Evolutionary conservation across 2,888 invertebrate genomes (phyloP), one percentile per base, ranked within the genome.

Genomic region (Phyllotreta striolata): DNA sequence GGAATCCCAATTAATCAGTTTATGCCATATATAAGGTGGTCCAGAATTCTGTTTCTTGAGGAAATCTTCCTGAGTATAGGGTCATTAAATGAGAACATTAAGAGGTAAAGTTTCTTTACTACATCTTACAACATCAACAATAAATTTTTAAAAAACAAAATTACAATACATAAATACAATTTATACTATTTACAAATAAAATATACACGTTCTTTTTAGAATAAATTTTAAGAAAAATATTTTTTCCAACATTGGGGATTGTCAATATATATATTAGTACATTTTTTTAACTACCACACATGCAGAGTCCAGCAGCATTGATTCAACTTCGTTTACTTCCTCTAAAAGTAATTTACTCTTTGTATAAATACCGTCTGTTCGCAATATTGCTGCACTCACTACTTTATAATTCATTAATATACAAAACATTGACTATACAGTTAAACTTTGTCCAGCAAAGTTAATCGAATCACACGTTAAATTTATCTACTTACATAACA

Each of bases 381-480:
- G 24, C 24, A 24, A 24, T 24, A 4, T 24, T 24, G 24, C 24
- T 24, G 4, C 6, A 37, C 34, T 55, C 34, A 55, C 55, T 47
- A 64, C 62, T 46, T 55, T 64, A 52, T 47, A 49, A 58, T 14
- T 38, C 49, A 51, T 58, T 47, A 51, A 49, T 59, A n/a, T 41
- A 59, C 40, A 51, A 51, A 24, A 59, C 51, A 59, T 58, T 47
- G 4, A 40, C 39, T 49, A 49, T 58, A 49, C 39, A 40, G 37
- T 24, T 24, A 49, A 46, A 57, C 66, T 68, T 68, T 62, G 68
- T 49, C 68, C 68, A 63, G 66, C 68, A 64, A 68, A 66, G 66
- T 47, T 59, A 40, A 49, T 49, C 39, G 39, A 55, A 62, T 63
- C 63, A 63, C 63, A 62, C 49, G 47, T 55, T 55, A 56, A 43